Evolutionary conservation across 2,888 invertebrate genomes (phyloP), one percentile per base, ranked within the genome.

Genomic region (Amiota communis): DNA sequence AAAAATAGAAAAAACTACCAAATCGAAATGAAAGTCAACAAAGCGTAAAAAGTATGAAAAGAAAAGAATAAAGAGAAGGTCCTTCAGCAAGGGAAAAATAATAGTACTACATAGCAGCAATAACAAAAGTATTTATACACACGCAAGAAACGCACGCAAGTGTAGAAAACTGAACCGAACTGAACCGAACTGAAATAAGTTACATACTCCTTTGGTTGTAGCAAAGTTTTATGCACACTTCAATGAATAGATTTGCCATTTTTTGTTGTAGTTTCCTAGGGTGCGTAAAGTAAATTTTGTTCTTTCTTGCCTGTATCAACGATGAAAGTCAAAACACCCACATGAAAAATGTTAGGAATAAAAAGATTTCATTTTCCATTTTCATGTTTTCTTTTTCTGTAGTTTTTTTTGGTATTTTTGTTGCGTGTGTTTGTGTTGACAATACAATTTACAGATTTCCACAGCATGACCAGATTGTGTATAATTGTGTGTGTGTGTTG

Each of bases 11-110:
- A n/a, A 63, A 10, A n/a, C 63, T 23, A 11, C 13, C 23, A 63
- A 67, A 49, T 67, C 49, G 17, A 51, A 51, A 51, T 68, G 51
- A 68, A 51, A 68, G 53, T 17, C 67, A 68, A 68, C 67, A 68
- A 68, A 53, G 51, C 53, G 53, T 51, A 53, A 68, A 53, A 51
- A 68, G 51, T 23, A 20, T 11, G 17, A 9, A 59, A n/a, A 59
- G 17, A 20, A 53, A 13, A 53, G n/a, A 53, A 10, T 2, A 53
- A 15, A 12, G n/a, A 12, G 53, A 53, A 13, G 2, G n/a, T n/a
- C 1, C 8, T 10, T 15, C n/a, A 53, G 36, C 8, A 36, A 36
- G 13, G 23, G 8, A 68, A 68, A n/a, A 53, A 23, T 13, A 20
- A 51, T 3, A 4, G 23, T 6, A 11, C 20, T 20, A 12, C 8